Percentiles rank a stretch among this genome's conserved stretches.
phyloP scores from a whole-genome alignment of 2,888 invertebrate species.

The Drosophila ezoana region DNA sequence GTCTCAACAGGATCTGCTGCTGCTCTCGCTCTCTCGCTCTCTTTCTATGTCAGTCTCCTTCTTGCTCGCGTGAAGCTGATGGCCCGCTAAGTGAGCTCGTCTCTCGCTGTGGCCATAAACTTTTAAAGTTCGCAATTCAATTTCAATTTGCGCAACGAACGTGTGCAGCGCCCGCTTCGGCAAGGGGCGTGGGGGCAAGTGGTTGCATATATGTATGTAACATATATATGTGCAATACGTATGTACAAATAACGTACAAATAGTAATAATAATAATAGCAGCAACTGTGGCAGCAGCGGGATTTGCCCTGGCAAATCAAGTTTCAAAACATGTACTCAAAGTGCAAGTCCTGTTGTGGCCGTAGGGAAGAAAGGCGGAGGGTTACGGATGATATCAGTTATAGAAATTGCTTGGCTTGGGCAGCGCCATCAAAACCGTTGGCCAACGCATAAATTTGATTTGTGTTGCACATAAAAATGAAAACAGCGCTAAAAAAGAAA shows the following conservation, averaged over 20 bases:
- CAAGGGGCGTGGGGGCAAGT: too few relatives aligned
- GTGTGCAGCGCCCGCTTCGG: constrained; percentile 26
- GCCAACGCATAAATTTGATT: constrained; percentile 76
- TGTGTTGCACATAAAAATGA: constrained; percentile 66
- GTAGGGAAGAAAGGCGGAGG: neutral
- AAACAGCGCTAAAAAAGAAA: constrained; percentile 35
- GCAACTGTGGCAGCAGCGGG: constrained; percentile 31
- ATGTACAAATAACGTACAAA: constrained; percentile 44
- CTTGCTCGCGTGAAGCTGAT: constrained; percentile 1
- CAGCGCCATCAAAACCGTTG: constrained; percentile 61
- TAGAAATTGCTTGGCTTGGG: constrained; percentile 21
- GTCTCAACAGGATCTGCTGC: constrained; percentile 16
- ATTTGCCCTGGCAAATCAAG: constrained; percentile 55
- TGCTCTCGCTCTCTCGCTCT: neutral
- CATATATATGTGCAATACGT: constrained; percentile 9
- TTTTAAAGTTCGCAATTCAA: constrained; percentile 79
- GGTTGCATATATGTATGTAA: constrained; percentile 18
- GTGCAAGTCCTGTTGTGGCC: constrained; percentile 12
- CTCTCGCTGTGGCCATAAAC: constrained; percentile 69
- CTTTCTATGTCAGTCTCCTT: neutral
- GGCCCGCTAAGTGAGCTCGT: constrained; percentile 38
- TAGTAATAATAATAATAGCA: constrained; percentile 62
- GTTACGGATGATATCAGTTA: constrained; percentile 23
- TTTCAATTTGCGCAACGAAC: constrained; percentile 71
- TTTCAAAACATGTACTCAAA: constrained; percentile 71